Evolutionary conservation across 1,140 invertebrate species (phyloP), one percentile per base, ranked within the genome.

Genomic region (Metaphire vulgaris): DNA sequence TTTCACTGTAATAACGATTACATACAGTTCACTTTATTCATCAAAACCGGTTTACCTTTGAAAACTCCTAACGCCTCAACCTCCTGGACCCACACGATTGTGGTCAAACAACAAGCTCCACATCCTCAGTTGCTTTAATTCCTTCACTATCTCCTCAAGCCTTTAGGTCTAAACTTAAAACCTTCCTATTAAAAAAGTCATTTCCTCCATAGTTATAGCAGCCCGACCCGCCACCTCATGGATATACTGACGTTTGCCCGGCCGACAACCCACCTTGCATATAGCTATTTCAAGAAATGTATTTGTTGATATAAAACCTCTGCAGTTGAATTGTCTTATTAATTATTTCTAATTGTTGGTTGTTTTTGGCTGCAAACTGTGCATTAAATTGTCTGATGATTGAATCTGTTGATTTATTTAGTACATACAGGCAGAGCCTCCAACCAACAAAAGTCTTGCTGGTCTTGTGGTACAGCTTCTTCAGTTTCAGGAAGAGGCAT

Each of bases 401-500:
- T 75, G 31, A 6, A 2, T 65, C 26, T 82, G 14, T 79, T 80
- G 78, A 76, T 87, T 88, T 32, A 83, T 85, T 31, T 85, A 95
- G 93, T 92, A 93, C 87, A 88, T 93, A 68, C 91, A 93, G 86
- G 92, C 93, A 69, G 96, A 99, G 87, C 94, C 94, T 78, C 93
- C 95, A 56, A 98, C 93, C 31, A 96, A 93, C 83, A 97, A 98
- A 87, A 91, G 90, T 69, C 87, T 99, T 82, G 90, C 94, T 14
- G 90, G 91, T 79, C 87, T 97, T 26, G 89, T 95, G 0, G 89
- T 95, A 72, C 93, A 97, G 83, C 88, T 98, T 69, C 89, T 98
- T 69, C 95, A 97, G 85, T 98, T 98, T 87, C 95, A 98, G 88
- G 96, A 98, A 87, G 95, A 97, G 80, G 93, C 93, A 86, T 90